phyloP scores from a whole-genome alignment of 2,797 vertebrate species.

The Xerus rutilus region DNA sequence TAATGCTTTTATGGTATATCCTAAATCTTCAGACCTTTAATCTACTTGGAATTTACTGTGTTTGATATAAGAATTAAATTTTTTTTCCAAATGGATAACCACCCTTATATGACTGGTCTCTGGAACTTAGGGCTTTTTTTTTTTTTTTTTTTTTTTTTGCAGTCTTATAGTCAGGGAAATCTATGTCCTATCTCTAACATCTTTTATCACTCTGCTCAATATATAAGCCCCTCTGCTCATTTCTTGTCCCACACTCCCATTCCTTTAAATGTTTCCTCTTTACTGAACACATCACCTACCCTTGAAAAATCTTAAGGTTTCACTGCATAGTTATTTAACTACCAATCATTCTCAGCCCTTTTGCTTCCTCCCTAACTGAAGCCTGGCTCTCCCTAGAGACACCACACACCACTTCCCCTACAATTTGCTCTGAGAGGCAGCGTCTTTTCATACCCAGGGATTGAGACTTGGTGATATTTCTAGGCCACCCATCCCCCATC shows the following conservation, averaged over 20 bases:
- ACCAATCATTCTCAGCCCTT: not conserved
- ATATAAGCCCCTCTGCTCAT: not conserved
- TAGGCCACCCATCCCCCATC: not conserved
- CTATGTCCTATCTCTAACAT: not conserved
- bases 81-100: constrained; percentile 30
- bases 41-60: constrained; percentile 20
- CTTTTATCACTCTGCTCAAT: not conserved
- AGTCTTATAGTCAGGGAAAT: not conserved
- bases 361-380: not conserved
- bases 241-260: not conserved
- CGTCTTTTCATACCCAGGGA: not conserved
- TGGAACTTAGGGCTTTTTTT: not conserved
- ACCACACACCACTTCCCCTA: not conserved
- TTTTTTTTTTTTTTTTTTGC: not conserved
- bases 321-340: not conserved
- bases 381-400: not conserved
- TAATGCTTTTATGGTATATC: constrained; percentile 10
- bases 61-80: constrained; percentile 35
- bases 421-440: not conserved
- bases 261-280: not conserved
- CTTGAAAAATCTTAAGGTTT: not conserved
- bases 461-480: not conserved
- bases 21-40: constrained; percentile 50
- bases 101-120: not conserved
- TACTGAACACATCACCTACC: not conserved